Conservation (phyloP, 64 coral and sea anemone genomes). For the Hydrozoanthus tunicans region DNA sequence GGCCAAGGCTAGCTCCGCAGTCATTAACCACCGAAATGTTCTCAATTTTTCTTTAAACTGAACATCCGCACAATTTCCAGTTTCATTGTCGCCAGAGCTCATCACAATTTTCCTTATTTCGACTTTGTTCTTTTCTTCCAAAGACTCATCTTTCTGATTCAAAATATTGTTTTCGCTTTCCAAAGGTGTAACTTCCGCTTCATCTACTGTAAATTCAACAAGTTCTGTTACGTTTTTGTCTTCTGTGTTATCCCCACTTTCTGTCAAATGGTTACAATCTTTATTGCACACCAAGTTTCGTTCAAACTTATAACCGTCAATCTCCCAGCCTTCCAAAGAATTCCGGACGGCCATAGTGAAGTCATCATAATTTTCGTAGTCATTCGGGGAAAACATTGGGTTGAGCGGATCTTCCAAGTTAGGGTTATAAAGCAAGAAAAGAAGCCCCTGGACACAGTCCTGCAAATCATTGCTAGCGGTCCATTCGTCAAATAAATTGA, state of each 20-base stretch:
- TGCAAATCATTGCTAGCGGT: conserved; percentile 66
- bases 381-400: conserved; percentile 65
- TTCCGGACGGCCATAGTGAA: conserved; percentile 69
- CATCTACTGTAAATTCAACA: not conserved
- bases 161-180: not conserved
- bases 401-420: conserved; percentile 84
- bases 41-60: not conserved
- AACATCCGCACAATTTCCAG: not conserved
- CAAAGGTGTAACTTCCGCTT: not conserved
- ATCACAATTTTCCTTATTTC: not conserved
- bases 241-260: not conserved
- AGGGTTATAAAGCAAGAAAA: conserved; percentile 83
- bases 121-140: not conserved
- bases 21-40: not conserved
- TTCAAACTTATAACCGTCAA: conserved; percentile 61
- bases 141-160: conserved; percentile 2
- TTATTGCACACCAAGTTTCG: conserved; percentile 61
- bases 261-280: not conserved
- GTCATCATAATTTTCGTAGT: not conserved
- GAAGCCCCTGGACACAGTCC: conserved; percentile 83
- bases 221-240: not conserved
- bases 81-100: not conserved
- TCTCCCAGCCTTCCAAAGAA: conserved; percentile 64
- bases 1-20: conserved; percentile 3
- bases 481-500: conserved; percentile 93